Conservation (phyloP, 2,797 vertebrate genomes). For the Psittacula derbiana region DNA sequence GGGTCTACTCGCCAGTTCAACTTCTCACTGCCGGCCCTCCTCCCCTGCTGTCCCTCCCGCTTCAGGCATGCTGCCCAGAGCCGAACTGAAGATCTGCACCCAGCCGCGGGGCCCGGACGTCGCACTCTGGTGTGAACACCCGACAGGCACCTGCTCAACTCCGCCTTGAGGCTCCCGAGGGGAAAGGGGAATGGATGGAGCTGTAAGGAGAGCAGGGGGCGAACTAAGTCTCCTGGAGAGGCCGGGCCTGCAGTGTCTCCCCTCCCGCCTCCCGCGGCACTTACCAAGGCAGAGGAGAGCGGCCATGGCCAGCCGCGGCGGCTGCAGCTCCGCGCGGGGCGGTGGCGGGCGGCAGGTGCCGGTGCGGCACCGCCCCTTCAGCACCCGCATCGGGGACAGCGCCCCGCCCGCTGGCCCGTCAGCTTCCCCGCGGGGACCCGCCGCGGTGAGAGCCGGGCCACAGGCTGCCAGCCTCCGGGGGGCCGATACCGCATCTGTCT, state of each 20-base stretch:
- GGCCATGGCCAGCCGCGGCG: conserved; percentile 9
- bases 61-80: background rate
- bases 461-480: background rate
- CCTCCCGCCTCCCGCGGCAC: background rate
- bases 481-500: background rate
- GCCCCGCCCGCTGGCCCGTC: background rate
- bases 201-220: background rate
- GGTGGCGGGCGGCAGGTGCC: background rate
- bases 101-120: background rate
- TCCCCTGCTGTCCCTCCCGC: background rate
- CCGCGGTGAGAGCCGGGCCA: background rate
- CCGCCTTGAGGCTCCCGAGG: background rate
- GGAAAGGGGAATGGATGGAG: background rate
- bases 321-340: background rate
- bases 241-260: background rate
- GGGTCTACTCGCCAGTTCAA: background rate
- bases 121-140: background rate
- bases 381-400: conserved; percentile 6
- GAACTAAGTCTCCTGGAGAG: background rate
- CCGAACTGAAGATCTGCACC: background rate
- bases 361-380: background rate
- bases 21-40: background rate
- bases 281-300: conserved; percentile 62
- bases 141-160: background rate
- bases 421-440: fast-evolving